These are phyloP conservation scores for Edolisoma coerulescens DNA, from an alignment of 2,113 vertebrate species.

Conservation along the genomic window DNA sequence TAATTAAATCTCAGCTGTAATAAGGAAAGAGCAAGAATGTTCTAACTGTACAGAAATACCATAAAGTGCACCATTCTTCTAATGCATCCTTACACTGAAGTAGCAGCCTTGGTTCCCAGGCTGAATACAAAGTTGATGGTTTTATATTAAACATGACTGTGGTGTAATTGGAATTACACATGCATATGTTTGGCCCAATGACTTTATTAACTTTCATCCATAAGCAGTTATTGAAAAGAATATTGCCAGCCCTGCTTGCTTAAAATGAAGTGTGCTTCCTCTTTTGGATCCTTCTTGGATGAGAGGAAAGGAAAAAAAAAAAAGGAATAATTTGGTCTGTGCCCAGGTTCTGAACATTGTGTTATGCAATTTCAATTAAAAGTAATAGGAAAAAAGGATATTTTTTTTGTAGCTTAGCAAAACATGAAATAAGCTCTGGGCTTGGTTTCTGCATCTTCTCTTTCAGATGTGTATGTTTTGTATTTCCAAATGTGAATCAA, in stretches of 20 bases:
- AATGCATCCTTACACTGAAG: neutral
- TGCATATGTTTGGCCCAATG: slow-evolving; percentile 30
- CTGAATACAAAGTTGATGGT: neutral
- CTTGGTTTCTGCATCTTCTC: neutral
- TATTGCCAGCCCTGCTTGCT: neutral
- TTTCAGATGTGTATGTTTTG: neutral
- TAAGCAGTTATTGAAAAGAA: slow-evolving; percentile 18
- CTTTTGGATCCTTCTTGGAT: neutral
- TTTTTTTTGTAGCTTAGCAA: neutral
- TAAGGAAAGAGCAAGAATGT: slow-evolving; percentile 6
- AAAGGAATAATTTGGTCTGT: neutral
- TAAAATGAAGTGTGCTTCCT: neutral
- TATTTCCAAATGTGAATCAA: neutral
- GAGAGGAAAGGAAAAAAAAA: neutral
- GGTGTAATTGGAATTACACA: slow-evolving; percentile 20
- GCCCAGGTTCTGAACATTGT: neutral
- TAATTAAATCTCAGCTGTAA: slow-evolving; percentile 31
- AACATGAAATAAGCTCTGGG: neutral
- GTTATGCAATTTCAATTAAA: neutral
- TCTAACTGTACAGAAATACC: neutral
- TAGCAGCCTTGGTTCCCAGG: neutral
- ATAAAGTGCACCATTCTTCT: neutral
- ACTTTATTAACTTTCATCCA: slow-evolving; percentile 44
- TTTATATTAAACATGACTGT: slow-evolving; percentile 32
- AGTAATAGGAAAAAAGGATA: neutral